These are phyloP conservation scores for Lamellibrachia luymesi DNA, from an alignment of 1,140 invertebrate genomes.

Conservation along the genomic window DNA sequence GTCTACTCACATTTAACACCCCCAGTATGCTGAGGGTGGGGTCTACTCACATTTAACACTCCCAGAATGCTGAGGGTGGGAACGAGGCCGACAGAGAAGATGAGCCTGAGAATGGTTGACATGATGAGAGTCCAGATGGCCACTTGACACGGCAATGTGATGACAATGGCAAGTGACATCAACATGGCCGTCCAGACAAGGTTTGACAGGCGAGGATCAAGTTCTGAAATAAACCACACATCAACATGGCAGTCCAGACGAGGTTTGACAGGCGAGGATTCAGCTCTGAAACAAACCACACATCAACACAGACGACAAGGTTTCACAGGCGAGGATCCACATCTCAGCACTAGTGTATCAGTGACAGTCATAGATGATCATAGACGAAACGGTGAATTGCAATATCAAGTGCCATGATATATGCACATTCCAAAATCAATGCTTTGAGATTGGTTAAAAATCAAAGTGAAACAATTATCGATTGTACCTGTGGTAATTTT, in stretches of 20 bases:
- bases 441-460: no score
- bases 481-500: no score
- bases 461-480: no score
- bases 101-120: conserved; percentile 79
- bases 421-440: no score
- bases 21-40: neutral
- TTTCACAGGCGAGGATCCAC: no score
- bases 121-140: conserved; percentile 77
- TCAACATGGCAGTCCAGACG: no score
- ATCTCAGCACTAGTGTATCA: no score
- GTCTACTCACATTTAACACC: neutral
- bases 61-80: conserved; percentile 85
- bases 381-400: no score
- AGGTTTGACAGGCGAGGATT: no score
- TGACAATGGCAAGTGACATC: conserved; percentile 73
- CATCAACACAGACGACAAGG: neutral
- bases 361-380: no score
- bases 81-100: conserved; percentile 86
- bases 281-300: neutral
- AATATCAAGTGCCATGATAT: no score
- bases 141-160: conserved; percentile 75
- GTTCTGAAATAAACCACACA: neutral
- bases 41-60: conserved; percentile 69
- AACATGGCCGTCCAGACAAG: conserved; percentile 84
- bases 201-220: conserved; percentile 76